These are phyloP conservation scores for Chloroclysta siterata DNA, from an alignment of 2,888 invertebrate species.

Conservation along the genomic window DNA sequence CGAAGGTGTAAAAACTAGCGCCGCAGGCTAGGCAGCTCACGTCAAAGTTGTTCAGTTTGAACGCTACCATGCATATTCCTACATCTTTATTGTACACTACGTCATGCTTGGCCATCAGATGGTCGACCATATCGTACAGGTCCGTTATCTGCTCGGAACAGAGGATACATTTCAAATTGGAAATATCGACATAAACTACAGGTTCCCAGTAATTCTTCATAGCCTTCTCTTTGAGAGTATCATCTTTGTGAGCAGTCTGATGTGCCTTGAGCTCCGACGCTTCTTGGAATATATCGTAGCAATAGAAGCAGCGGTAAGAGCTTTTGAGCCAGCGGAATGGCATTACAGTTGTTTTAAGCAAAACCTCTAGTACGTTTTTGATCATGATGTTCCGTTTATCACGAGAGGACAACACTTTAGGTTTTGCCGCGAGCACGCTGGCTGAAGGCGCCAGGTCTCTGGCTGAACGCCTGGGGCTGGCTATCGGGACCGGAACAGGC, in stretches of 20 bases:
- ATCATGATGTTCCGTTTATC: constrained; percentile 71
- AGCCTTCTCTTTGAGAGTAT: constrained; percentile 64
- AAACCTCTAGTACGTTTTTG: constrained; percentile 68
- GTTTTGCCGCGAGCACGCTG: constrained; percentile 32
- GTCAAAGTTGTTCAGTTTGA: constrained; percentile 69
- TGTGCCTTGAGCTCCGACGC: constrained; percentile 68
- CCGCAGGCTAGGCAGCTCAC: constrained; percentile 70
- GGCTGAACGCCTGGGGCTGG: constrained; percentile 16
- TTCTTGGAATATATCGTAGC: constrained; percentile 79
- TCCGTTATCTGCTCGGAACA: constrained; percentile 64
- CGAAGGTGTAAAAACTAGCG: constrained; percentile 71
- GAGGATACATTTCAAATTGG: constrained; percentile 64
- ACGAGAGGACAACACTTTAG: constrained; percentile 51
- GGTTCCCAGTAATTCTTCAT: constrained; percentile 79
- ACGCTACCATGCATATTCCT: constrained; percentile 73
- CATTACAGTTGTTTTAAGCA: constrained; percentile 71
- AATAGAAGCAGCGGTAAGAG: constrained; percentile 78
- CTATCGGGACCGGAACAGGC: constrained; percentile 12
- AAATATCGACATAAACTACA: constrained; percentile 71
- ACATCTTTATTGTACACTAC: constrained; percentile 72
- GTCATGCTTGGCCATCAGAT: constrained; percentile 63
- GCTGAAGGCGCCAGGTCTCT: constrained; percentile 32
- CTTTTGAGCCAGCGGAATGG: constrained; percentile 79
- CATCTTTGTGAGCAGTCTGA: constrained; percentile 60
- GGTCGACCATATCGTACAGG: constrained; percentile 71